phyloP scores from a whole-genome alignment of 1,140 invertebrate species.

The Drosophila leontia region DNA sequence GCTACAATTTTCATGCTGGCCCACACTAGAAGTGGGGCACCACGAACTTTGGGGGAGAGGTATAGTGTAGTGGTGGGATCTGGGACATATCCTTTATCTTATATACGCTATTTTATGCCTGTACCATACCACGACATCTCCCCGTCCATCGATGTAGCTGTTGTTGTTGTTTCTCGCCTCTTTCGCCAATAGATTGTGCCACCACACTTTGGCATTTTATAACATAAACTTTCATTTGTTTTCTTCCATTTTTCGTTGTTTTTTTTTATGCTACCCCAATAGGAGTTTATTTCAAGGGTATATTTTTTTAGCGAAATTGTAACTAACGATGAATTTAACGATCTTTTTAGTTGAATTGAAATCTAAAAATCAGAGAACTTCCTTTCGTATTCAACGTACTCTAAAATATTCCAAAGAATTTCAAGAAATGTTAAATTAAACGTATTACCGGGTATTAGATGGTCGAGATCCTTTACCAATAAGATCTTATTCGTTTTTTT shows the following conservation, averaged over 20 bases:
- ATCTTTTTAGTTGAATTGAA: background rate
- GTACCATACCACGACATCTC: conserved; percentile 41
- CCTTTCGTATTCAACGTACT: background rate
- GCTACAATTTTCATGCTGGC: conserved; percentile 52
- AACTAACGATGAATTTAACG: no score
- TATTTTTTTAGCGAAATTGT: background rate
- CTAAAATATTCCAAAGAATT: background rate
- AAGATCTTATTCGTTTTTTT: conserved; percentile 3
- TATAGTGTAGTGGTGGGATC: conserved; percentile 1
- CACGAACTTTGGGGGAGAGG: background rate
- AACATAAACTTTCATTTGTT: conserved; percentile 83
- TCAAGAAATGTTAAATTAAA: background rate
- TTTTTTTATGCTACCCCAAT: conserved; percentile 10
- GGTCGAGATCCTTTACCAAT: background rate
- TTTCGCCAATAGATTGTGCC: conserved; percentile 75
- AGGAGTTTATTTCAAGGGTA: background rate
- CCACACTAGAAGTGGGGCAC: conserved; percentile 16
- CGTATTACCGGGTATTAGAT: background rate
- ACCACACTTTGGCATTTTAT: conserved; percentile 82
- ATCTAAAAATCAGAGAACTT: background rate
- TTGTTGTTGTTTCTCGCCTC: conserved; percentile 40
- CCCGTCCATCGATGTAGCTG: conserved; percentile 11
- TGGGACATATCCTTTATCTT: conserved; percentile 74
- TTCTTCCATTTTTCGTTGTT: conserved; percentile 61
- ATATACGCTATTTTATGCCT: conserved; percentile 80